Percentiles rank a stretch among this genome's conserved stretches.
phyloP scores from a whole-genome alignment of 2,797 vertebrate species.

The Acanthis flammea region DNA sequence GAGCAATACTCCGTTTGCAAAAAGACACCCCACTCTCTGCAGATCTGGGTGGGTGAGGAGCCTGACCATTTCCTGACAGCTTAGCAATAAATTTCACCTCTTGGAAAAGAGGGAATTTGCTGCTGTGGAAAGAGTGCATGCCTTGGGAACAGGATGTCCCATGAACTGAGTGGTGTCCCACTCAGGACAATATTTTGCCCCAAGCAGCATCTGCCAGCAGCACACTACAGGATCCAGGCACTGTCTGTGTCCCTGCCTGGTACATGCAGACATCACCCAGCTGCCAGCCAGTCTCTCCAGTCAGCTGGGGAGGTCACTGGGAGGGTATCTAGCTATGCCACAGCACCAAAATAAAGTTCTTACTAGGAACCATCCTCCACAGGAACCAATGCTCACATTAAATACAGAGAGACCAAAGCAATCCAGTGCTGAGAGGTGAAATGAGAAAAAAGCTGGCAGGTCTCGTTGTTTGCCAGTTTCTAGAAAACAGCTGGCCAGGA shows the following conservation, averaged over 20 bases:
- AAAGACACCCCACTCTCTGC: background rate
- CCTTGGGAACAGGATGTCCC: background rate
- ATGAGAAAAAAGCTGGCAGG: background rate
- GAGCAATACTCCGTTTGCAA: background rate
- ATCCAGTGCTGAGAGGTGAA: background rate
- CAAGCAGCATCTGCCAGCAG: background rate
- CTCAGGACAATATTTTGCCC: background rate
- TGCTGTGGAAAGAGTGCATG: background rate
- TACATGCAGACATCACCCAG: background rate
- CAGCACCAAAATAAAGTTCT: background rate
- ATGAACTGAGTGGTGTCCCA: background rate
- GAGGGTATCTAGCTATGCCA: background rate
- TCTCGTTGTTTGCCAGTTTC: background rate
- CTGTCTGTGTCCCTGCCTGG: background rate
- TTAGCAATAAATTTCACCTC: background rate
- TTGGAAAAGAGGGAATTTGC: background rate
- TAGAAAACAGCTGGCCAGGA: background rate
- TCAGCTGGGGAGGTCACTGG: background rate
- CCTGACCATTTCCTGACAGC: fast-evolving
- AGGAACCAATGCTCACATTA: background rate
- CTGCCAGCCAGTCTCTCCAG: background rate
- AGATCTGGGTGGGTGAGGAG: fast-evolving
- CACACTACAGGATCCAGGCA: background rate
- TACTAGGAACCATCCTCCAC: background rate
- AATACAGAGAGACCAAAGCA: background rate